Percentiles rank a stretch among this genome's conserved stretches.
phyloP scores from a whole-genome alignment of 2,888 invertebrate genomes.

The Euphydryas editha region DNA sequence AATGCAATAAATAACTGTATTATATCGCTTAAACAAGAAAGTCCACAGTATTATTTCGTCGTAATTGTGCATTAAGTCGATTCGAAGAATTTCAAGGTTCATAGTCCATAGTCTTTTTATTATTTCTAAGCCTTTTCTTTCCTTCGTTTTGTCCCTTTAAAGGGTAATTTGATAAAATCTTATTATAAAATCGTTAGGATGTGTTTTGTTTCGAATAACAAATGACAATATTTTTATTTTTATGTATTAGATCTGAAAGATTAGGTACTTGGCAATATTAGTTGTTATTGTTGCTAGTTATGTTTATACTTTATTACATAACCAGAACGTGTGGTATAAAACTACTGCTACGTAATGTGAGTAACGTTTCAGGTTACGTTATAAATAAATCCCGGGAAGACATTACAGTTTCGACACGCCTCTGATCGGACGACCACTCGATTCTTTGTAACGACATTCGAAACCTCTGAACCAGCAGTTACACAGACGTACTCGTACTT shows the following conservation, averaged over 20 bases:
- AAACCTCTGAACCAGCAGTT: slow-evolving; percentile 51
- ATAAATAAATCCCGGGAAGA: slow-evolving; percentile 74
- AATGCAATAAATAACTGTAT: slow-evolving; percentile 1
- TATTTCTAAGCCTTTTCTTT: neutral
- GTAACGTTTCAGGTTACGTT: slow-evolving; percentile 67
- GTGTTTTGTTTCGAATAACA: neutral
- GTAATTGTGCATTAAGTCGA: slow-evolving; percentile 26
- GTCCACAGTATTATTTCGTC: slow-evolving; percentile 15
- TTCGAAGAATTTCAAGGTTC: slow-evolving; percentile 30
- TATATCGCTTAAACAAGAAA: slow-evolving; percentile 9
- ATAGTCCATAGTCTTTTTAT: slow-evolving; percentile 17
- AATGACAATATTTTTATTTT: neutral
- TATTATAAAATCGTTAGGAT: neutral
- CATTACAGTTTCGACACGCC: slow-evolving; percentile 70
- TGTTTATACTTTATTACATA: slow-evolving; percentile 10
- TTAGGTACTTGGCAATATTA: neutral
- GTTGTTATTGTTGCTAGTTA: neutral
- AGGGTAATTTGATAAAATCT: neutral
- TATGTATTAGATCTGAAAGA: too few relatives aligned
- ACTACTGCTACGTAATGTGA: slow-evolving; percentile 56
- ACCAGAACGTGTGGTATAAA: neutral
- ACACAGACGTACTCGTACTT: slow-evolving; percentile 31
- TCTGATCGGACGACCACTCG: slow-evolving; percentile 46
- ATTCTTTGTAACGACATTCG: slow-evolving; percentile 71
- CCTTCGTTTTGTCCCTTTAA: neutral